Conservation (phyloP, 2,113 vertebrate genomes). For the Caranx melampygus region DNA sequence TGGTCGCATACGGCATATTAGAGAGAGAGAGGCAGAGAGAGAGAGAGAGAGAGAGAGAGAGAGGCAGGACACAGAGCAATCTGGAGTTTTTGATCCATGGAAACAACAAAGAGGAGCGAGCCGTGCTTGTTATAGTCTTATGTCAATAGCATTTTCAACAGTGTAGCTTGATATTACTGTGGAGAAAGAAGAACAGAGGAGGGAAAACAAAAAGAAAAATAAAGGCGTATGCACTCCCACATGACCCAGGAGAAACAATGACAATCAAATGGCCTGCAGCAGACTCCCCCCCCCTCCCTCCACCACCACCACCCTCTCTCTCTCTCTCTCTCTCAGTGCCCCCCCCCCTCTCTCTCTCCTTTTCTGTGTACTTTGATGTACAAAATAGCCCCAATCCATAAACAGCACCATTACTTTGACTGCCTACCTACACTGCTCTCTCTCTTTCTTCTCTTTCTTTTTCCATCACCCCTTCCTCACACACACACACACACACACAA, state of each 20-base stretch:
- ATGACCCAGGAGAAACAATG: conserved; percentile 81
- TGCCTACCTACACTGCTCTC: conserved; percentile 67
- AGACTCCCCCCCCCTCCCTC: conserved; percentile 51
- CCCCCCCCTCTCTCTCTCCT: conserved; percentile 51
- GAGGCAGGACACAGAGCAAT: conserved; percentile 77
- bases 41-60: conserved; percentile 64
- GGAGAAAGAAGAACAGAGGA: conserved; percentile 65
- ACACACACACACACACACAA: neutral
- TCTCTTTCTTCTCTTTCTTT: conserved; percentile 54
- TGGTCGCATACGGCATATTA: conserved; percentile 71
- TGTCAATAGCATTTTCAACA: conserved; percentile 74
- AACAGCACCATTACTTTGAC: conserved; percentile 79
- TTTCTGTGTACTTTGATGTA: conserved; percentile 82
- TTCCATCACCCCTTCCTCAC: conserved; percentile 31
- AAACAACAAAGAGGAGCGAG: conserved; percentile 76
- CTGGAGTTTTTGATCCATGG: conserved; percentile 74
- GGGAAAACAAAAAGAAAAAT: conserved; percentile 70
- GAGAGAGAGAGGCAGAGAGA: conserved; percentile 66
- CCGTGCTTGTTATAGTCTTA: conserved; percentile 73
- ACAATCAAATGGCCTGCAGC: conserved; percentile 81
- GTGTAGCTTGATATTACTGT: conserved; percentile 70
- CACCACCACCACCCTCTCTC: no score
- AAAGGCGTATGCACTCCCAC: conserved; percentile 70
- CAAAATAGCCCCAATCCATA: conserved; percentile 82
- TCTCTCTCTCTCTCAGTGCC: conserved; percentile 36